A percentile compares a stretch with the other conserved stretches of the same genome.
Evolutionary conservation across 2,797 vertebrate genomes (phyloP).

Genomic region (Malurus leucopterus): DNA sequence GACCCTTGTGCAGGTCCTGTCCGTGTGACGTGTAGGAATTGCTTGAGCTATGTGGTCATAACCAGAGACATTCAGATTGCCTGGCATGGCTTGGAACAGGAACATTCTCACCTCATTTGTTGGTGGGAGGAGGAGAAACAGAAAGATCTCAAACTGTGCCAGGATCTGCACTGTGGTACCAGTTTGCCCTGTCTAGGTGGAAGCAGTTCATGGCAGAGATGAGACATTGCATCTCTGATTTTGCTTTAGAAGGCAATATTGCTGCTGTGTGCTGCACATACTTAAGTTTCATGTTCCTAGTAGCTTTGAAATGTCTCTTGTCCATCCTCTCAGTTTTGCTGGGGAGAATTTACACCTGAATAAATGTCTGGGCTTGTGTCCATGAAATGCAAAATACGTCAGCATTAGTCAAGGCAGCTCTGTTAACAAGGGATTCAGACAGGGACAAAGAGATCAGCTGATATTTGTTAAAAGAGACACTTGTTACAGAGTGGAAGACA

Average conservation of each 20-base stretch:
- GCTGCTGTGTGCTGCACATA: neutral
- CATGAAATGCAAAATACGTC: neutral
- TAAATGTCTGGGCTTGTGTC: neutral
- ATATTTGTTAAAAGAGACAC: neutral
- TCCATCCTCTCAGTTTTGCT: neutral
- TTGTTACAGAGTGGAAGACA: neutral
- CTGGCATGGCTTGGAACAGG: fast-evolving
- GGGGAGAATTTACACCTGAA: neutral
- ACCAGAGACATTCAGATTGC: neutral
- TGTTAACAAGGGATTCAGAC: neutral
- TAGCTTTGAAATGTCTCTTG: neutral
- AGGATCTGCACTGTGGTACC: neutral
- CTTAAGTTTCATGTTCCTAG: neutral
- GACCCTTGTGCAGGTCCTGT: neutral
- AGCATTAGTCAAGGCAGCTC: neutral
- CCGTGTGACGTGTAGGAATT: neutral
- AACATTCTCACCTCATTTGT: neutral
- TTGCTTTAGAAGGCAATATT: neutral
- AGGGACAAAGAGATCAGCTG: neutral
- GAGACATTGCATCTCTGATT: neutral
- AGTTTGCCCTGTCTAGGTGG: neutral
- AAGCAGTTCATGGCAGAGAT: neutral
- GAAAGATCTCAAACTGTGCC: neutral
- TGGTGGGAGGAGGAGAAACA: neutral
- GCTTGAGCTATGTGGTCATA: neutral